Evolutionary conservation across 1,140 invertebrate genomes (phyloP).

Genomic region (Leptinotarsa defecta): DNA sequence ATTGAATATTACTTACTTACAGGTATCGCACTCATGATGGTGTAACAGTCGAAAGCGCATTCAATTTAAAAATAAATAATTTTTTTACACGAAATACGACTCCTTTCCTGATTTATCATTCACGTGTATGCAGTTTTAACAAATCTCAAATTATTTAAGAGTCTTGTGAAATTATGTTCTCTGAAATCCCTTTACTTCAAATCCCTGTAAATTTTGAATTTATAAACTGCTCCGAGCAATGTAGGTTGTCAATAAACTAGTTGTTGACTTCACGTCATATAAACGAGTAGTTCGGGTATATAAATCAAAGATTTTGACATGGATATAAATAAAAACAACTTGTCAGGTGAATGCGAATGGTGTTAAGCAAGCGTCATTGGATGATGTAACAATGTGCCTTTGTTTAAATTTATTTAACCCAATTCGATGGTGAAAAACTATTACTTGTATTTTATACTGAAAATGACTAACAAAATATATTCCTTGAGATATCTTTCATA

Average conservation of each 20-base stretch:
- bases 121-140: too few species aligned
- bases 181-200: not conserved
- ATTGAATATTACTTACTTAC: too few species aligned
- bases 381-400: not conserved
- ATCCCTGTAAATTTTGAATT: not conserved
- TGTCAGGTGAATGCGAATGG: constrained; percentile 10
- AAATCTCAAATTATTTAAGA: too few species aligned
- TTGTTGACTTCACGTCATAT: not conserved
- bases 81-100: too few species aligned
- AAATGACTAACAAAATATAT: too few species aligned
- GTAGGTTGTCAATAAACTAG: not conserved
- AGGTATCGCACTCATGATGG: too few species aligned
- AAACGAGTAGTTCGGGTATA: not conserved
- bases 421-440: not conserved
- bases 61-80: too few species aligned
- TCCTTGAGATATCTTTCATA: too few species aligned
- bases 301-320: constrained; percentile 5
- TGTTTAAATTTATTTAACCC: constrained; percentile 4
- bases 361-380: not conserved
- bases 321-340: not conserved
- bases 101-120: too few species aligned
- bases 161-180: too few species aligned
- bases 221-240: not conserved
- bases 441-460: not conserved
- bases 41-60: too few species aligned